Conservation (phyloP, 2,888 invertebrate genomes). For the Phasia obesa region DNA sequence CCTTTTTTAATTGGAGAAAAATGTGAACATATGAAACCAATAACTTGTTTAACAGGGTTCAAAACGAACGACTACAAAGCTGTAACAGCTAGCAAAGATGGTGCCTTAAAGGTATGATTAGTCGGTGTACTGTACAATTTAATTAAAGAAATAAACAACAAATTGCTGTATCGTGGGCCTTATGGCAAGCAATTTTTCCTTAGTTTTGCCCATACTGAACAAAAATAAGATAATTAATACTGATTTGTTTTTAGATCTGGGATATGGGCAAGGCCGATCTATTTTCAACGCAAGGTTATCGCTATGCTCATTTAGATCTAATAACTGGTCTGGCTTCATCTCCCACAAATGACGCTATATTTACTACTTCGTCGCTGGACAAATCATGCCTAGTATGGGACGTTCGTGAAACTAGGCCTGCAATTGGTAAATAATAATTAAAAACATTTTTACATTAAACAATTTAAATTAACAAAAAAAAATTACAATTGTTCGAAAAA, state of each 20-base stretch:
- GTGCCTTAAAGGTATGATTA: constrained; percentile 77
- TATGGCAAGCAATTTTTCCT: neutral
- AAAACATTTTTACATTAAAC: neutral
- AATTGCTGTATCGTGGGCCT: neutral
- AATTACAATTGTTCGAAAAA: constrained; percentile 40
- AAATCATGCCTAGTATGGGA: constrained; percentile 77
- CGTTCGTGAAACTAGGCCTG: constrained; percentile 75
- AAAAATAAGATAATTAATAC: neutral
- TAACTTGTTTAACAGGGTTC: constrained; percentile 77
- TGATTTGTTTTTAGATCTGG: constrained; percentile 76
- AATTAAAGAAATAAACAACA: too few species aligned
- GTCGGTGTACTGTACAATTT: neutral
- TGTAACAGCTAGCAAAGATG: constrained; percentile 77
- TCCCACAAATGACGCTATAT: constrained; percentile 69
- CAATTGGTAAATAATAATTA: constrained; percentile 72
- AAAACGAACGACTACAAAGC: constrained; percentile 74
- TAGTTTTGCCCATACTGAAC: neutral
- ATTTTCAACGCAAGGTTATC: constrained; percentile 71
- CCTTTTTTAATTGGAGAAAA: constrained; percentile 79
- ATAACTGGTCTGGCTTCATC: constrained; percentile 75
- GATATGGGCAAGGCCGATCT: constrained; percentile 79
- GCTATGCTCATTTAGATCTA: constrained; percentile 75
- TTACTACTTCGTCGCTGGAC: constrained; percentile 76
- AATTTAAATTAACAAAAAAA: neutral
- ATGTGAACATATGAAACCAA: constrained; percentile 77